Evolutionary conservation across 2,797 vertebrate genomes (phyloP).

Genomic region (Echiichthys vipera): DNA sequence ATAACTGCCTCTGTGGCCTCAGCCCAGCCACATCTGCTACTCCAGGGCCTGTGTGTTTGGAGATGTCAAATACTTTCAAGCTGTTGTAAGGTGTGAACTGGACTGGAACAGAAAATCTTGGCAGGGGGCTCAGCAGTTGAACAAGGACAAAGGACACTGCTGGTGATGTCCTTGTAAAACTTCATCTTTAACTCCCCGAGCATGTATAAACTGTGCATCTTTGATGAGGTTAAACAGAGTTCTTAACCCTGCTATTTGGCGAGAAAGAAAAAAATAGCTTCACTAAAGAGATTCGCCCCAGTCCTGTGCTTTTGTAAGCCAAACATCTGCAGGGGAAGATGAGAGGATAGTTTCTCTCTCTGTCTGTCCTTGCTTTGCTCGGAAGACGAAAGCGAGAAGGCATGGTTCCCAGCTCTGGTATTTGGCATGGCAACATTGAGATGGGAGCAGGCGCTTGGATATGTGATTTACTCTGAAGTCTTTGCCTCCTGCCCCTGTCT

Average conservation of each 20-base stretch:
- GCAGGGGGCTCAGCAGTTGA: conserved; percentile 70
- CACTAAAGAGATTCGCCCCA: conserved; percentile 33
- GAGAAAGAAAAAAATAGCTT: conserved; percentile 37
- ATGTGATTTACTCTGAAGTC: conserved; percentile 78
- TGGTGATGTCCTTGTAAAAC: conserved; percentile 63
- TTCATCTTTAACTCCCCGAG: conserved; percentile 55
- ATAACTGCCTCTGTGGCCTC: conserved; percentile 79
- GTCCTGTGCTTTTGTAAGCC: conserved; percentile 50
- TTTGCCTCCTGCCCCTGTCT: conserved; percentile 75
- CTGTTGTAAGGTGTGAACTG: conserved; percentile 84
- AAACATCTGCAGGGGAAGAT: conserved; percentile 73
- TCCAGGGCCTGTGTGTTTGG: conserved; percentile 74
- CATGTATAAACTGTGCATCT: conserved; percentile 59
- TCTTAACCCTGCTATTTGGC: conserved; percentile 59
- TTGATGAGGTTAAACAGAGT: conserved; percentile 66
- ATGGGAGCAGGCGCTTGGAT: conserved; percentile 67
- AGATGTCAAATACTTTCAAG: conserved; percentile 86
- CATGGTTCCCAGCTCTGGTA: conserved; percentile 69
- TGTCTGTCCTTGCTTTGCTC: conserved; percentile 53
- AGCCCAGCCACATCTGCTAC: conserved; percentile 80
- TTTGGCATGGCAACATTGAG: conserved; percentile 69
- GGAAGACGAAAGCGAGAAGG: conserved; percentile 51
- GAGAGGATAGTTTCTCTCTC: conserved; percentile 58
- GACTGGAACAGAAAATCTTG: conserved; percentile 81
- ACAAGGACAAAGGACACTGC: conserved; percentile 71